Evolutionary conservation across 2,888 invertebrate genomes (phyloP).

Genomic region (Drosophila lutescens): DNA sequence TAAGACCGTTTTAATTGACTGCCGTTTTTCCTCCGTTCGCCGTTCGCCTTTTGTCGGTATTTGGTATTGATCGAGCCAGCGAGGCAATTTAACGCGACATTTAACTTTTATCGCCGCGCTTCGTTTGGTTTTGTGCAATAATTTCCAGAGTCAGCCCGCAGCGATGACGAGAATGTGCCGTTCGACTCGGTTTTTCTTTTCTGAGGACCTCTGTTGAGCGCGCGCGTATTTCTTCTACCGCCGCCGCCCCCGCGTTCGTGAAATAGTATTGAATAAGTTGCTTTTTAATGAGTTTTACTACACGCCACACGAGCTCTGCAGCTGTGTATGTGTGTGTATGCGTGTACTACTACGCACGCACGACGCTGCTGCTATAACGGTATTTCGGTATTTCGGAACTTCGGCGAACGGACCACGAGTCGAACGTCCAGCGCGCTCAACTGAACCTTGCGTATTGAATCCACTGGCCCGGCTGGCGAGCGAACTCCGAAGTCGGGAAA

Average conservation of each 20-base stretch:
- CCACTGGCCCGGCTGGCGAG: slow-evolving; percentile 56
- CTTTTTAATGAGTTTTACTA: slow-evolving; percentile 76
- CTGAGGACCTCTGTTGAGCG: slow-evolving; percentile 36
- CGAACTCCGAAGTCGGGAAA: slow-evolving; percentile 38
- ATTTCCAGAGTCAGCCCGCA: slow-evolving; percentile 47
- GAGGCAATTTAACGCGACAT: slow-evolving; percentile 68
- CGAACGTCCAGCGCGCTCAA: slow-evolving; percentile 82
- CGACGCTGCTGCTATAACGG: slow-evolving; percentile 48
- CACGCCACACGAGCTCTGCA: slow-evolving; percentile 66
- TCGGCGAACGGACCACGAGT: slow-evolving; percentile 45
- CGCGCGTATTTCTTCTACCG: slow-evolving; percentile 33
- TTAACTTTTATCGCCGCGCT: slow-evolving; percentile 70
- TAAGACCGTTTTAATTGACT: slow-evolving; percentile 66
- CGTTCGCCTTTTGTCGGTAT: not conserved
- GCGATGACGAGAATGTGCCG: slow-evolving; percentile 13
- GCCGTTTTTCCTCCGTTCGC: slow-evolving; percentile 22
- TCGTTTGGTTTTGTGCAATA: slow-evolving; percentile 58
- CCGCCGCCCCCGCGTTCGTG: slow-evolving; percentile 50
- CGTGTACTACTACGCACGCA: slow-evolving; percentile 71
- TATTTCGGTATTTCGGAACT: slow-evolving; percentile 15
- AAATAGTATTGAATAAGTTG: slow-evolving; percentile 72
- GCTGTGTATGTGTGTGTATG: slow-evolving; percentile 39
- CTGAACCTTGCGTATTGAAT: slow-evolving; percentile 81
- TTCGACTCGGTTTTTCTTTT: slow-evolving; percentile 1
- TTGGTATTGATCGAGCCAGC: slow-evolving; percentile 61